phyloP scores from a whole-genome alignment of 2,113 vertebrate species.

The Piaya cayana region DNA sequence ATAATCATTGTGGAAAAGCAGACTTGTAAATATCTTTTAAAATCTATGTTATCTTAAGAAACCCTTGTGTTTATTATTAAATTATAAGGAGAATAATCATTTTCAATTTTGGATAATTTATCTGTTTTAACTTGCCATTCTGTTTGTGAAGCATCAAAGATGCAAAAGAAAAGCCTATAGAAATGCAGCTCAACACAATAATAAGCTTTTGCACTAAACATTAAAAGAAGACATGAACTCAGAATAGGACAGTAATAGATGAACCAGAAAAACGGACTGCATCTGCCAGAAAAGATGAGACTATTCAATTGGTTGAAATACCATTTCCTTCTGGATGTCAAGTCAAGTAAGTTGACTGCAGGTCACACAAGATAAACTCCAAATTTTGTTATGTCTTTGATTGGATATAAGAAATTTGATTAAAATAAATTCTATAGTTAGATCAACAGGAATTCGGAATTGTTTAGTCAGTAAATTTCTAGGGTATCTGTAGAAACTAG shows the following conservation, averaged over 20 bases:
- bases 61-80: conserved; percentile 16
- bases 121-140: conserved; percentile 56
- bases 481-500: not conserved
- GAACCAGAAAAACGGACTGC: conserved; percentile 38
- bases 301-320: not conserved
- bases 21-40: conserved; percentile 32
- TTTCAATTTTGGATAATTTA: conserved; percentile 38
- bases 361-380: not conserved
- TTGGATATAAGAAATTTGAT: not conserved
- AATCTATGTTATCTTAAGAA: conserved; percentile 26
- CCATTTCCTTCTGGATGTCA: not conserved
- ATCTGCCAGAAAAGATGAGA: conserved; percentile 33
- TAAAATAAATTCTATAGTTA: not conserved
- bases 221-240: conserved; percentile 20
- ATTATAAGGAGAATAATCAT: conserved; percentile 16
- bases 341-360: not conserved
- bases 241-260: conserved; percentile 39
- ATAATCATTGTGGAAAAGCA: not conserved
- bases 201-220: conserved; percentile 43
- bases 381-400: conserved; percentile 15
- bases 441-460: not conserved
- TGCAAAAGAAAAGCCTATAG: conserved; percentile 18
- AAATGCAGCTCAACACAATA: conserved; percentile 32
- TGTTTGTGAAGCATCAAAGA: conserved; percentile 42
- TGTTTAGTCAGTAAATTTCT: not conserved